Percentiles rank a stretch among this genome's conserved stretches.
Evolutionary conservation across 2,888 invertebrate species (phyloP).

Genomic region (Fragum fragum): DNA sequence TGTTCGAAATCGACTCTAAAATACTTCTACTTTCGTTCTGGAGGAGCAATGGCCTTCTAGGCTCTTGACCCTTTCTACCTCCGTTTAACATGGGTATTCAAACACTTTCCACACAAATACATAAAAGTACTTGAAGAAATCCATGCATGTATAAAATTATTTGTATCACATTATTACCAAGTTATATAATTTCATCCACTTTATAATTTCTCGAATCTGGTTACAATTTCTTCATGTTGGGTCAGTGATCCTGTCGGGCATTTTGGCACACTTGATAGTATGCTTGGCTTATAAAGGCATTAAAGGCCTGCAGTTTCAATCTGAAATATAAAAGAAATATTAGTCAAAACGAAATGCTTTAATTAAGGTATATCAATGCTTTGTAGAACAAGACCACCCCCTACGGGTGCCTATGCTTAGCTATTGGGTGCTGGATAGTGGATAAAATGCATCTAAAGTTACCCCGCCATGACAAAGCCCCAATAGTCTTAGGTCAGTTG

Average conservation of each 20-base stretch:
- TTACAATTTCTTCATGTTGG: constrained; percentile 5
- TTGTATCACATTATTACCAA: neutral
- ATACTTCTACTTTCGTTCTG: constrained; percentile 65
- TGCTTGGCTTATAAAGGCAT: neutral
- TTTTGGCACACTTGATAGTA: constrained; percentile 8
- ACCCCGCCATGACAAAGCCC: no score
- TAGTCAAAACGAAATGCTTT: no score
- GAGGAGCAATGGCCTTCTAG: constrained; percentile 67
- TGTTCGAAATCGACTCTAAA: constrained; percentile 66
- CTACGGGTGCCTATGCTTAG: no score
- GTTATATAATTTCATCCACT: neutral
- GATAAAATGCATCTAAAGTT: no score
- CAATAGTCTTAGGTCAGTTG: no score
- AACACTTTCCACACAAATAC: constrained; percentile 22
- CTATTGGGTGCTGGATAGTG: no score
- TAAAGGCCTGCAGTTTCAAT: neutral
- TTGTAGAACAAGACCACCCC: no score
- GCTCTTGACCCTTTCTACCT: constrained; percentile 50
- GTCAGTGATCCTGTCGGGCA: constrained; percentile 1
- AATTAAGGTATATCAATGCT: no score
- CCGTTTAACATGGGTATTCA: constrained; percentile 35
- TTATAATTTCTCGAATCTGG: neutral
- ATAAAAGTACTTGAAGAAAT: constrained; percentile 25
- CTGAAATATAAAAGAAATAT: neutral
- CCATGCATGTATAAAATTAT: neutral